Evolutionary conservation across 1,140 invertebrate genomes (phyloP), one percentile per base, ranked within the genome.

Genomic region (Zophobas atratus): DNA sequence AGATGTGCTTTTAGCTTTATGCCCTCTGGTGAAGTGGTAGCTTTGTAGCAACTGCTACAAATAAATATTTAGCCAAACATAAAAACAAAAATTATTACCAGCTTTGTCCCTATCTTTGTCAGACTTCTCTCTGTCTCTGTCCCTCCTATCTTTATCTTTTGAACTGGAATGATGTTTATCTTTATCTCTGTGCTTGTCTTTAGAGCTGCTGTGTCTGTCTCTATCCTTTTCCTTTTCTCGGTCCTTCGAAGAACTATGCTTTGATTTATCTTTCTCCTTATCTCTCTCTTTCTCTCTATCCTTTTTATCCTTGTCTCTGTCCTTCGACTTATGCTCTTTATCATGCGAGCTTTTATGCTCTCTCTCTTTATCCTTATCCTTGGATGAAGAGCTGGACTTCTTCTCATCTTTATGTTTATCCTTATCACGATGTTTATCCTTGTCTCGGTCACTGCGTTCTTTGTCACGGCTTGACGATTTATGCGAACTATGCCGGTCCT

Each of bases 201-300:
- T 84, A 38, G 85, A 87, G 80, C 86, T 87, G 73, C 89, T 92
- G 84, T 93, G 90, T 77, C 87, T 87, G 79, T 91, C 90, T 81
- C 91, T 91, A 81, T 92, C 92, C 38, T 89, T 90, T 67, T 82
- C 79, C 48, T 81, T 89, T 78, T 92, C 92, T 41, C 89, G 90
- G 70, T 82, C 79, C 48, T 81, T 89, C 78, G 87, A 87, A 60
- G 82, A 83, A 75, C 84, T 83, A 67, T 82, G 83, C 57, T 80
- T 87, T 79, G 91, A 88, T 80, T 89, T 90, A 34, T 92, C 90
- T 70, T 91, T 90, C 77, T 91, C 84, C 73, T 83, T 77, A 51
- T 84, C 83, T 67, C 80, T 82, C 38, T 87, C 84, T 76, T 84
- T 85, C 78, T 90, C 88, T 81, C 88, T 90, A 70, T 90, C 87